phyloP scores from a whole-genome alignment of 2,797 vertebrate genomes.

The Setipinna tenuifilis region DNA sequence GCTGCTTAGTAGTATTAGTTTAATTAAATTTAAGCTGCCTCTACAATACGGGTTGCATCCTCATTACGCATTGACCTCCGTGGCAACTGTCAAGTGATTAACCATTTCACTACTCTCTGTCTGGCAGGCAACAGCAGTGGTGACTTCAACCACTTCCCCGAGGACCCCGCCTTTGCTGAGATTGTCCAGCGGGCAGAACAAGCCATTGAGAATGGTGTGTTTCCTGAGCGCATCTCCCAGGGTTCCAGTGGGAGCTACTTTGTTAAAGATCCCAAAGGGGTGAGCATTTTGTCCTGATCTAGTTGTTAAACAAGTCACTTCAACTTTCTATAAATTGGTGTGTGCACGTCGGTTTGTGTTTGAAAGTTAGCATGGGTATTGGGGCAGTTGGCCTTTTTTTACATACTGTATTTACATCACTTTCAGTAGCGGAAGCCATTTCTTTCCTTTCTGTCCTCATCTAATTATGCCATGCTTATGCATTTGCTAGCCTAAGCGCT shows the following conservation, averaged over 20 bases:
- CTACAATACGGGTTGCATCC: not conserved
- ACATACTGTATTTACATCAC: too few relatives aligned
- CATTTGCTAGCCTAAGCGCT: not conserved
- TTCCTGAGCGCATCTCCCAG: slow-evolving; percentile 94
- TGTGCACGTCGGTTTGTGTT: not conserved
- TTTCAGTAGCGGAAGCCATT: too few relatives aligned
- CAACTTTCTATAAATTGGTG: not conserved
- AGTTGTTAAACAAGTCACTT: not conserved
- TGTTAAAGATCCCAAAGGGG: slow-evolving; percentile 94
- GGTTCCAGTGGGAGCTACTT: slow-evolving; percentile 99
- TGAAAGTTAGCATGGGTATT: not conserved
- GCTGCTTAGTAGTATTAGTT: not conserved
- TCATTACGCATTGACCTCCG: not conserved
- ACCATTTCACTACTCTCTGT: not conserved
- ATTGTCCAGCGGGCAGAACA: slow-evolving; percentile 87
- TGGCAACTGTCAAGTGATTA: slow-evolving; percentile 8
- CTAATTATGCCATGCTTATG: not conserved
- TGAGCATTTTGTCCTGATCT: slow-evolving; percentile 63
- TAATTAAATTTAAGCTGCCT: not conserved
- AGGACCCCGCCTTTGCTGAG: slow-evolving; percentile 91
- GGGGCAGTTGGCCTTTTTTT: too few relatives aligned
- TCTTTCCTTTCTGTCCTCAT: too few relatives aligned
- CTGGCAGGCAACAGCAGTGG: slow-evolving; percentile 68
- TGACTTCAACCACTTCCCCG: slow-evolving; percentile 87
- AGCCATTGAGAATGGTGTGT: slow-evolving; percentile 88